Evolutionary conservation across 2,797 vertebrate genomes (phyloP), one percentile per base, ranked within the genome.

Genomic region (Taenioides sp.): DNA sequence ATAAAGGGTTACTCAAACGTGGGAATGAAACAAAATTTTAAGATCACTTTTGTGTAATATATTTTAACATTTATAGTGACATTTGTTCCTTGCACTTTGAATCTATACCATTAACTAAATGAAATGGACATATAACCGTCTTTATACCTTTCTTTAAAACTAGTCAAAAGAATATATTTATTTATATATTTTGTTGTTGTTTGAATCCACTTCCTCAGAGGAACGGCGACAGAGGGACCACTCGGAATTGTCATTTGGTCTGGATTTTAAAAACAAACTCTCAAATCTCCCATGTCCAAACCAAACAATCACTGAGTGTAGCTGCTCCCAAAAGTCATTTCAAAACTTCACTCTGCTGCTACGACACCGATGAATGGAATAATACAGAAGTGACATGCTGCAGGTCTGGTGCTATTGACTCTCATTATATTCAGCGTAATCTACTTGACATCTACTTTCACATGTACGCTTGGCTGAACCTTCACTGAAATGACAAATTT

Each of bases 201-300:
- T 14, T 43, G 23, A 65, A 65, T 43, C 22, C 20, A 25, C 22
- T 43, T 43, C 40, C 23, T 12, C 40, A 1, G 34, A 6, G 61
- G 34, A n/a, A 14, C 20, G 22, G 61, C 6, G 31, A 43, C 61
- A 65, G 63, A 47, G 40, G 63, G 40, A 65, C 63, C 31, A 14
- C 61, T 43, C n/a, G 1, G 62, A 47, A 2, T 47, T 65, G 63
- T 65, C 63, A 65, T 65, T 65, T 65, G 63, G 63, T 65, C 23
- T 65, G 37, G 63, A 28, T 57, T 57, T 61, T 67, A 18, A 67
- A 50, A 47, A 27, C 23, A 54, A 68, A 55, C 54, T 52, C 34
- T 23, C 34, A 22, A 63, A 63, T 63, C 61, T 40, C 34, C 5
- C 34, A 7, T 43, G 34, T 63, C 61, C 61, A 63, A 40, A 43